phyloP scores from a whole-genome alignment of 1,140 invertebrate species.

The Akabosia matsudoensis region DNA sequence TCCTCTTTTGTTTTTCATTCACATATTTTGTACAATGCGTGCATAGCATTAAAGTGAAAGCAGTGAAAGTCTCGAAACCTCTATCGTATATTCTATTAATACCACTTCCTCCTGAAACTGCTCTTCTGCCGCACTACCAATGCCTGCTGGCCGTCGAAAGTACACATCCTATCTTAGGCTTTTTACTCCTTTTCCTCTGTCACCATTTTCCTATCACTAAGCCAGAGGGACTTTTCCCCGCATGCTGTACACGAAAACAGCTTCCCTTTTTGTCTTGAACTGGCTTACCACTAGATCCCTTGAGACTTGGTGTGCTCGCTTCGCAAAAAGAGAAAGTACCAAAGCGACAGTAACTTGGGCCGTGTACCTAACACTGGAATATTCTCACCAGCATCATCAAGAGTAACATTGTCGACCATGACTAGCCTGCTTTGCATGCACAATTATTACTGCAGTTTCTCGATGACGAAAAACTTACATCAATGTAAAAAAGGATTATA shows the following conservation, averaged over 20 bases:
- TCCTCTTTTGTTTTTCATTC: neutral
- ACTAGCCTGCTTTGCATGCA: slow-evolving; percentile 8
- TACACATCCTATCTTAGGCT: neutral
- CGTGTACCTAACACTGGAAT: too few relatives aligned
- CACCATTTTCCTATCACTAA: neutral
- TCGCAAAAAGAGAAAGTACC: too few relatives aligned
- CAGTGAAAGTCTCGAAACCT: neutral
- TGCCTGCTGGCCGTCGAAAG: neutral
- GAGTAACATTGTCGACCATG: neutral
- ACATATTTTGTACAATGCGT: neutral
- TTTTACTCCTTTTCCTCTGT: neutral
- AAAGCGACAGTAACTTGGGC: too few relatives aligned
- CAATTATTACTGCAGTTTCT: neutral
- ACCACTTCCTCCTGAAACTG: neutral
- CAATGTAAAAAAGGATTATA: too few relatives aligned
- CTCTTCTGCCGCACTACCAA: neutral
- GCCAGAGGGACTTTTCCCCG: neutral
- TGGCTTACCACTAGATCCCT: slow-evolving; percentile 17
- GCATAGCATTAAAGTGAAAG: neutral
- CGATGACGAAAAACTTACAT: neutral
- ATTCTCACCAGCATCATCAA: neutral
- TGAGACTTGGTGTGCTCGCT: slow-evolving; percentile 7
- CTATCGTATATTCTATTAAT: neutral
- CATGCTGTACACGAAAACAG: neutral
- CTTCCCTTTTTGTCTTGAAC: slow-evolving; percentile 16